These are phyloP conservation scores for Probaryconus sp. DNA, from an alignment of 1,140 invertebrate species.

Conservation along the genomic window DNA sequence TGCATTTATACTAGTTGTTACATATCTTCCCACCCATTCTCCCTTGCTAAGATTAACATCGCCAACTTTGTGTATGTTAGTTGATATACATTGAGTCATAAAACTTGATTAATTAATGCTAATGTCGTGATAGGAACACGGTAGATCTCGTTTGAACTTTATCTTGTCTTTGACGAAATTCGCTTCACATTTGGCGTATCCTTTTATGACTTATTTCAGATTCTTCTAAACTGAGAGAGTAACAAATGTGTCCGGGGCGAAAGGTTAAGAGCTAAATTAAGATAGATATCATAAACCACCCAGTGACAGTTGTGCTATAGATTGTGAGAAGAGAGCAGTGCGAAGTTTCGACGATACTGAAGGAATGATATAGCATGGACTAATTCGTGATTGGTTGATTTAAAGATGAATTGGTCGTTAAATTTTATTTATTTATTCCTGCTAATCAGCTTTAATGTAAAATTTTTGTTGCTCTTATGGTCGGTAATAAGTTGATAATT, in stretches of 20 bases:
- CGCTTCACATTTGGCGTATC: slow-evolving; percentile 19
- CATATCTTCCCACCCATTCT: no score
- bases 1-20: no score
- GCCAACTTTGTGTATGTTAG: not conserved
- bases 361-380: no score
- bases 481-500: slow-evolving; percentile 25
- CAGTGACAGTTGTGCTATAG: no score
- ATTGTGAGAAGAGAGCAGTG: no score
- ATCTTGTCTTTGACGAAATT: slow-evolving; percentile 34
- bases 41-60: no score
- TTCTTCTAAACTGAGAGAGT: not conserved
- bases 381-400: slow-evolving; percentile 4
- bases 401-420: slow-evolving; percentile 35
- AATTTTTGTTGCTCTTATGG: slow-evolving; percentile 17
- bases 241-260: not conserved
- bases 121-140: slow-evolving; percentile 21
- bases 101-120: slow-evolving; percentile 33
- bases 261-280: slow-evolving; percentile 24
- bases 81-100: slow-evolving; percentile 15
- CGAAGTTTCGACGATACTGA: no score
- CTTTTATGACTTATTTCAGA: slow-evolving; percentile 1
- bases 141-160: slow-evolving; percentile 2
- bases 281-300: slow-evolving; percentile 5
- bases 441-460: slow-evolving; percentile 26
- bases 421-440: slow-evolving; percentile 34